Percentiles rank a stretch among this genome's conserved stretches.
These are phyloP conservation scores for Copidosoma aretas DNA, from an alignment of 2,888 invertebrate genomes.

Conservation along the genomic window DNA sequence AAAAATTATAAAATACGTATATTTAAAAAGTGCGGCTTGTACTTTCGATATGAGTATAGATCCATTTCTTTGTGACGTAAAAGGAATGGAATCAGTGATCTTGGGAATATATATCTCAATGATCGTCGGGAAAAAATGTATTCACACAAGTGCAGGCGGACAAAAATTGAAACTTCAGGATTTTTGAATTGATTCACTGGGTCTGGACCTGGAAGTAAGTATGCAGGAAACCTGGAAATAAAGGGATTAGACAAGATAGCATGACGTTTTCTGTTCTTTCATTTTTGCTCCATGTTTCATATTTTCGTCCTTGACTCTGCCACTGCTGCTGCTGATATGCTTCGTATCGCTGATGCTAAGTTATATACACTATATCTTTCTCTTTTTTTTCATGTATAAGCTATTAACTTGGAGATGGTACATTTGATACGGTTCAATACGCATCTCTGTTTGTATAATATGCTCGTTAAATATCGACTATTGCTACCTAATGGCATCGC, in stretches of 20 bases:
- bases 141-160: conserved; percentile 48
- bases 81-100: conserved; percentile 52
- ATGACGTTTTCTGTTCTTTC: conserved; percentile 2
- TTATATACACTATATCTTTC: too few relatives aligned
- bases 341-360: conserved; percentile 11
- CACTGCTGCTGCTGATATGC: conserved; percentile 16
- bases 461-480: conserved; percentile 1
- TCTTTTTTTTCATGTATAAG: conserved; percentile 15
- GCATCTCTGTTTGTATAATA: not conserved
- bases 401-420: conserved; percentile 19
- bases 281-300: conserved; percentile 7
- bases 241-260: conserved; percentile 59
- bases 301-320: not conserved
- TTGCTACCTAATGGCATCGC: not conserved
- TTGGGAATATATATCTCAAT: conserved; percentile 48
- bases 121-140: conserved; percentile 38
- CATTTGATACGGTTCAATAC: conserved; percentile 5
- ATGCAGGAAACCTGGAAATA: conserved; percentile 61
- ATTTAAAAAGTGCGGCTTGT: conserved; percentile 12
- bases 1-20: conserved; percentile 3
- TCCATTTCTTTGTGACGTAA: conserved; percentile 13
- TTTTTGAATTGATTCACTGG: conserved; percentile 53
- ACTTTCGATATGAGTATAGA: conserved; percentile 25
- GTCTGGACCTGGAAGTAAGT: conserved; percentile 53
- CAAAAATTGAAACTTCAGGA: conserved; percentile 59